Evolutionary conservation across 2,113 vertebrate genomes (phyloP).

Genomic region (Orthonyx spaldingii): DNA sequence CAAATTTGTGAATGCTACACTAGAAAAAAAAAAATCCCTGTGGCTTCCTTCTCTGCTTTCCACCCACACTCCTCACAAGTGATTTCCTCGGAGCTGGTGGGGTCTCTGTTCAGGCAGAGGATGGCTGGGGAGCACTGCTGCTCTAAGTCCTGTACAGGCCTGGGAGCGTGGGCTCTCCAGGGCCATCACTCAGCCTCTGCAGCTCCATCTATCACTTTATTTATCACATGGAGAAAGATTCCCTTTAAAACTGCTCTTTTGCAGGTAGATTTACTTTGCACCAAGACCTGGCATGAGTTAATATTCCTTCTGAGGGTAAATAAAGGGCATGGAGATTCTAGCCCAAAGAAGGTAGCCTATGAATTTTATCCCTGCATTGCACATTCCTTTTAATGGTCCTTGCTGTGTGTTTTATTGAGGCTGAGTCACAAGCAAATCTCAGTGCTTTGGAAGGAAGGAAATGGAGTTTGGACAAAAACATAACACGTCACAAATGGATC

Average conservation of each 20-base stretch:
- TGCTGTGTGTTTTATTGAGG: slow-evolving; percentile 30
- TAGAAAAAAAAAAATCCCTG: neutral
- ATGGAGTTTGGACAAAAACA: neutral
- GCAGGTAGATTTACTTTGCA: neutral
- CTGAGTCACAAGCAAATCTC: slow-evolving; percentile 43
- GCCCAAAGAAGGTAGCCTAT: neutral
- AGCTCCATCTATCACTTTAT: neutral
- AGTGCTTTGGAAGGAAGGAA: slow-evolving; percentile 16
- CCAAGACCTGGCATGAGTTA: neutral
- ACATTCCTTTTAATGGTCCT: slow-evolving; percentile 1
- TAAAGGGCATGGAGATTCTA: neutral
- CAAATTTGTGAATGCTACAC: neutral
- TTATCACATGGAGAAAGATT: neutral
- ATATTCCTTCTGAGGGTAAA: neutral
- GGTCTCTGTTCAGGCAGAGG: neutral
- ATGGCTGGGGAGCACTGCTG: neutral
- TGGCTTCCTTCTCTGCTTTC: neutral
- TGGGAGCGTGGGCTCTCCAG: neutral
- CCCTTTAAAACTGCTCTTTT: neutral
- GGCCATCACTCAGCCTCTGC: neutral
- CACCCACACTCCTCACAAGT: neutral
- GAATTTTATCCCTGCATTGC: neutral
- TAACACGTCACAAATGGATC: neutral
- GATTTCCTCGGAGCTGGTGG: neutral
- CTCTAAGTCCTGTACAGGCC: fast-evolving